These are phyloP conservation scores for Xenopus laevis DNA, from an alignment of 2,113 vertebrate genomes.

Conservation along the genomic window DNA sequence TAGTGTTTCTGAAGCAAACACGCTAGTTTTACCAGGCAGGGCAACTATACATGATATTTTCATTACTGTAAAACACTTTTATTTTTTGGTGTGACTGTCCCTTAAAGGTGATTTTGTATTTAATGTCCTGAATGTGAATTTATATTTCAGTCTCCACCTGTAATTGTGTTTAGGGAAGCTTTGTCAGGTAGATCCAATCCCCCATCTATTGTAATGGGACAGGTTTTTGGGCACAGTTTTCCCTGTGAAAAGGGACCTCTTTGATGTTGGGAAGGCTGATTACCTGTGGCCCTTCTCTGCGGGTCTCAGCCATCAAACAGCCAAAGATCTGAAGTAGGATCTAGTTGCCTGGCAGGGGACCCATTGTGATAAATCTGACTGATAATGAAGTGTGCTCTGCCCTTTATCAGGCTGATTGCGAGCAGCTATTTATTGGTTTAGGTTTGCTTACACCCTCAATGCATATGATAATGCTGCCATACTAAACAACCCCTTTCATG, in stretches of 20 bases:
- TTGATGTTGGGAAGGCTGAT: constrained; percentile 25
- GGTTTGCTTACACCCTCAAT: constrained; percentile 25
- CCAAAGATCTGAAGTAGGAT: constrained; percentile 6
- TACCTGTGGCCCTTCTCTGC: constrained; percentile 9
- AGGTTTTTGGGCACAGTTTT: background rate
- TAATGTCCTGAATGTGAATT: too few relatives aligned
- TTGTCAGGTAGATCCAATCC: too few relatives aligned
- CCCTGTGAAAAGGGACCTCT: background rate
- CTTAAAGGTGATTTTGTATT: too few relatives aligned
- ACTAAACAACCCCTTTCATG: constrained; percentile 22
- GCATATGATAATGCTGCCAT: constrained; percentile 29
- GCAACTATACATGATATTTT: too few relatives aligned
- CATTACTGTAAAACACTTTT: too few relatives aligned
- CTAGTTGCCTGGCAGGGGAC: constrained; percentile 7
- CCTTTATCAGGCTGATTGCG: constrained; percentile 11
- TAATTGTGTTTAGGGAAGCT: too few relatives aligned
- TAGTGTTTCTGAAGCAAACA: too few relatives aligned
- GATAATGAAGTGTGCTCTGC: constrained; percentile 19
- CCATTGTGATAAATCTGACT: background rate
- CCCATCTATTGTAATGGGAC: too few relatives aligned
- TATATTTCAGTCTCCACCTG: too few relatives aligned
- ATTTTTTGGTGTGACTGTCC: too few relatives aligned
- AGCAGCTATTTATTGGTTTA: constrained; percentile 33
- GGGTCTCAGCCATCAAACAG: background rate
- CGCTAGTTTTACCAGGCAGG: too few relatives aligned